Percentiles rank a stretch among this genome's conserved stretches.
These are phyloP conservation scores for Meta bourneti DNA, from an alignment of 2,888 invertebrate genomes.

Conservation along the genomic window DNA sequence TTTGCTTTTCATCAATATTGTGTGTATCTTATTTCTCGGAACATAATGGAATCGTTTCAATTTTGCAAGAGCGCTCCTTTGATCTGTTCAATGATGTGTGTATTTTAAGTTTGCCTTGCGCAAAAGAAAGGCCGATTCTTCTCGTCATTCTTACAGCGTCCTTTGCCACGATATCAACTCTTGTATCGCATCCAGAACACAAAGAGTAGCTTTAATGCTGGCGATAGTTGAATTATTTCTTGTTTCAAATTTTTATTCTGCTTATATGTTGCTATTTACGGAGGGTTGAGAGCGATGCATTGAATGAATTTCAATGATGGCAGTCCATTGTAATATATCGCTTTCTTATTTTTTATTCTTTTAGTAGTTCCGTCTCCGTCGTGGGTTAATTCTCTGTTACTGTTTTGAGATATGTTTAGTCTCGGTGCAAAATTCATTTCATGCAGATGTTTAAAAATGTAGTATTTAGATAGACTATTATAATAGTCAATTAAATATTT, in stretches of 20 bases:
- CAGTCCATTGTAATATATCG: background rate
- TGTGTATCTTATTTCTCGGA: background rate
- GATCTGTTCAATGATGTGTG: background rate
- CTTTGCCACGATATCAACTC: background rate
- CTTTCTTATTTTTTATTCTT: background rate
- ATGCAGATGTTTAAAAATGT: background rate
- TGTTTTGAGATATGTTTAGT: background rate
- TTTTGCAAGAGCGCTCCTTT: background rate
- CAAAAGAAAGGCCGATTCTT: background rate
- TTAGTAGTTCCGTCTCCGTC: background rate
- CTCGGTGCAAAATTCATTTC: background rate
- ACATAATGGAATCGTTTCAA: background rate
- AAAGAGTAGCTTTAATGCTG: background rate
- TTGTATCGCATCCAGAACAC: background rate
- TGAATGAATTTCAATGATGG: background rate
- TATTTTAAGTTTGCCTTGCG: background rate
- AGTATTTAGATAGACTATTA: background rate
- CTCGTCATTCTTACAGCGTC: background rate
- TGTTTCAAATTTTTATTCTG: background rate
- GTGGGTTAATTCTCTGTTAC: background rate
- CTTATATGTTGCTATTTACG: background rate
- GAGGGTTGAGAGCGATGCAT: background rate
- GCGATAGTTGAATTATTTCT: background rate
- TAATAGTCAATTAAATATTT: too few species aligned
- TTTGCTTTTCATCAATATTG: constrained; percentile 1